A percentile compares a stretch with the other conserved stretches of the same genome.
These are phyloP conservation scores for Urocynchramus pylzowi DNA, from an alignment of 2,113 vertebrate species.

Conservation along the genomic window DNA sequence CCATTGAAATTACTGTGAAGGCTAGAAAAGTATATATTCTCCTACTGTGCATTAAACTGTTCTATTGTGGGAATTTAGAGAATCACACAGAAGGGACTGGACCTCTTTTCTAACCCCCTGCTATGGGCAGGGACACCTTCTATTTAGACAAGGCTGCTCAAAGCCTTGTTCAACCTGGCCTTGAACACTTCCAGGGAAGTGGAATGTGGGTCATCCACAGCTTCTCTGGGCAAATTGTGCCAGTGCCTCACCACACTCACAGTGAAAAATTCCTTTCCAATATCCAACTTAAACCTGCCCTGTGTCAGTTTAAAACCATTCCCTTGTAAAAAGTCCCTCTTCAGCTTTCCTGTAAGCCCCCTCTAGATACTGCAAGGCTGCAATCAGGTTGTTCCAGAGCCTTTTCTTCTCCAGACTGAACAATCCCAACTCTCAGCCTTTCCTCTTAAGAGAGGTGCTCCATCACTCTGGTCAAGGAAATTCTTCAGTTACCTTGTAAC, in stretches of 20 bases:
- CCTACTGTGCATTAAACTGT: not conserved
- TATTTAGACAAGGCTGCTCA: not conserved
- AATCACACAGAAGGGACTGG: not conserved
- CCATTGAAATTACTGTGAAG: not conserved
- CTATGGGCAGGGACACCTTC: not conserved
- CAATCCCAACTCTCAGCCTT: not conserved
- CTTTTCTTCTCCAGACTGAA: not conserved
- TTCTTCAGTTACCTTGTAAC: slow-evolving; percentile 86
- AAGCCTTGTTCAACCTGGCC: not conserved
- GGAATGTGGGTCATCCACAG: not conserved
- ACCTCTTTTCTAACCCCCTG: not conserved
- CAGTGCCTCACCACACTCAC: not conserved
- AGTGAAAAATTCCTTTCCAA: not conserved
- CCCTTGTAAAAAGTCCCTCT: not conserved
- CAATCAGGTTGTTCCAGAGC: not conserved
- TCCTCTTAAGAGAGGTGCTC: not conserved
- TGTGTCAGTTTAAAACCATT: not conserved
- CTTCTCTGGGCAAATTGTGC: not conserved
- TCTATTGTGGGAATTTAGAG: not conserved
- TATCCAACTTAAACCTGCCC: not conserved
- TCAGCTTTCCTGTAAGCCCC: not conserved
- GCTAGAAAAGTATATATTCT: not conserved
- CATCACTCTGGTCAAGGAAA: not conserved
- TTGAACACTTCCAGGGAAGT: not conserved
- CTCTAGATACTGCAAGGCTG: not conserved